Base-by-base conservation (phyloP, 2,888 invertebrate species). In the Thelaira solivaga region DNA sequence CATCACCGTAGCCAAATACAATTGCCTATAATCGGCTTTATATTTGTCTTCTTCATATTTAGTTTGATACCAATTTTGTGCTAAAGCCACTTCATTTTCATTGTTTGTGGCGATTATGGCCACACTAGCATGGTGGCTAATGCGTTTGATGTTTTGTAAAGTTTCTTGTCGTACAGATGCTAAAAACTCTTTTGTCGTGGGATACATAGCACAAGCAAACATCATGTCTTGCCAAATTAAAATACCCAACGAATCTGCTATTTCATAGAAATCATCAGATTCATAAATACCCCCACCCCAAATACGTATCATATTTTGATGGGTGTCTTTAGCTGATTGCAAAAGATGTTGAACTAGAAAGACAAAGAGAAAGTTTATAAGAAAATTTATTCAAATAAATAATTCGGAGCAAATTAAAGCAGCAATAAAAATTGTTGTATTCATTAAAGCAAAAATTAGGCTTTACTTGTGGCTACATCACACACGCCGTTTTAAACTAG, bases 271-370 rank as follows among this genome's bases (percentile, higher is more conserved):
- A 71, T 92, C 91, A 82, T 98, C 95, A 0, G 94, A 93, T 86
- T 98, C 98, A 85, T 98, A 99, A 0, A 96, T 90, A 0, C 98
- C 99, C n/a, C 99, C 99, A 24, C 99, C 99, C 99, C 99, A 99
- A 1, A 99, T 95, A n/a, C 99, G 91, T 11, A 99, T 89, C 93
- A 96, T 96, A 84, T 96, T 95, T 95, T 97, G 97, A 86, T 98
- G 92, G 0, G 94, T 93, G 7, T 93, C 92, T 81, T 91, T 92
- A 0, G 94, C 94, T 0, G 95, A 93, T 62, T 88, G 85, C 36
- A 98, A 87, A 1, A 97, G 89, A 79, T 91, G 89, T 31, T 91
- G 89, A 62, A 96, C 91, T 90, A 81, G 1, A 82, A 59, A 31
- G 2, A 29, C 0, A 31, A 43, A 26, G 5, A 36, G 2, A 20